Conservation (phyloP, 1,140 invertebrate species). For the Apis dorsata region DNA sequence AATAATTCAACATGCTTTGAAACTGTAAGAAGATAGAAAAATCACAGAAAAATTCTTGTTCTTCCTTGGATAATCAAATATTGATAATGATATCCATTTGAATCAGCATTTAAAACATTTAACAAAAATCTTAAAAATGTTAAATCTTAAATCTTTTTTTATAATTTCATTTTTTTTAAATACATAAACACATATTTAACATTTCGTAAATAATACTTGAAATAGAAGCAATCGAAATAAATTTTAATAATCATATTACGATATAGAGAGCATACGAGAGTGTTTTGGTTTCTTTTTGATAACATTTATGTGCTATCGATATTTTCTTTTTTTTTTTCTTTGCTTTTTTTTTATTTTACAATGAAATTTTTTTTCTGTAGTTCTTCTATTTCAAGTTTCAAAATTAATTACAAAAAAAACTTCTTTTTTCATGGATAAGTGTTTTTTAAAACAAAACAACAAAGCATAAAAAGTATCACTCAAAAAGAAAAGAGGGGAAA, state of each 20-base stretch:
- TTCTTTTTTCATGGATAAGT: slow-evolving; percentile 15
- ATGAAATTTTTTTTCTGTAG: slow-evolving; percentile 57
- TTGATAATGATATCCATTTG: slow-evolving; percentile 2
- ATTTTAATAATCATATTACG: slow-evolving; percentile 37
- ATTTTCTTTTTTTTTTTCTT: not conserved
- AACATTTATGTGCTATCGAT: not conserved
- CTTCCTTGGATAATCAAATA: not conserved
- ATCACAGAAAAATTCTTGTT: slow-evolving; percentile 61
- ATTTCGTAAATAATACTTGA: slow-evolving; percentile 40
- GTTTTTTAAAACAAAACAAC: slow-evolving; percentile 54
- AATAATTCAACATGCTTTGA: slow-evolving; percentile 54
- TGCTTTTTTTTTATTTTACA: slow-evolving; percentile 15
- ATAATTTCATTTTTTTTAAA: slow-evolving; percentile 28
- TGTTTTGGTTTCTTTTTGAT: not conserved
- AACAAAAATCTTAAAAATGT: slow-evolving; percentile 22
- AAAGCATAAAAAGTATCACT: slow-evolving; percentile 54
- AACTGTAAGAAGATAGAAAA: slow-evolving; percentile 57
- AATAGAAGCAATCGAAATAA: slow-evolving; percentile 45
- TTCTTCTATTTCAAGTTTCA: slow-evolving; percentile 52
- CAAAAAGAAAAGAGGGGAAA: not conserved
- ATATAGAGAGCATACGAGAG: slow-evolving; percentile 41
- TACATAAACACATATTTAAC: slow-evolving; percentile 46
- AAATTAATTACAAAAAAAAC: slow-evolving; percentile 24
- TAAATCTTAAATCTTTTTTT: slow-evolving; percentile 10
- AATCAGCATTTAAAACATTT: not conserved